Evolutionary conservation across 2,888 invertebrate species (phyloP), one percentile per base, ranked within the genome.

Genomic region (Macrostomum cliftonense): DNA sequence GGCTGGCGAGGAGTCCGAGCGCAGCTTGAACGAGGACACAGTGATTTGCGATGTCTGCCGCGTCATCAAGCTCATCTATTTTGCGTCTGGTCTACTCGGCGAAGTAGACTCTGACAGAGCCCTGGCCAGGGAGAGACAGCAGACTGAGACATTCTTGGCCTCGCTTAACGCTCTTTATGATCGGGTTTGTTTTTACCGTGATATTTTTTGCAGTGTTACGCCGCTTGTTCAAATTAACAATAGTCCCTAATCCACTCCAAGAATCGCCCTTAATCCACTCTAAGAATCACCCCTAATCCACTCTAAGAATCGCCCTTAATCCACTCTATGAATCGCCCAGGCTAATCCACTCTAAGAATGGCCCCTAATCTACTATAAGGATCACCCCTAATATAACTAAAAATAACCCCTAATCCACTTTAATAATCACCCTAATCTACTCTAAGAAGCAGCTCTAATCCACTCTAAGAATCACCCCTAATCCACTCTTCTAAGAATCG

Each of bases 61-160:
- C 74, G 77, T 88, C 45, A 80, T 89, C 77, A 88, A 85, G 75
- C 58, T 70, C 14, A 54, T 71, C 20, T 70, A 62, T 56, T 87
- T 83, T 70, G 86, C 88, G 13, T 85, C 81, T 65, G 80, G 89
- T 67, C 64, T 85, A 56, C 85, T 85, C 2, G 88, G 89, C 1
- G 52, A 56, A 19, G 53, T 59, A 36, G 71, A 71, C 51, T 57
- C 60, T 1, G 50, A 55, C 17, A 56, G 61, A 14, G 47, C 61
- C n/a, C 53, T 67, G 2, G 56, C 57, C 9, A 62, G 60, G 9
- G 46, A 46, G 19, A 2, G 46, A 9, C 5, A 42, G 38, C 2
- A 19, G 43, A 46, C 16, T 2, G n/a, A 14, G 14, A 14, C 16
- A 19, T 37, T 43, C 16, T 39, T 14, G 43, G 14, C 16, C 12